Base-by-base conservation (phyloP, 2,888 invertebrate species). In the Melanophora roralis region DNA sequence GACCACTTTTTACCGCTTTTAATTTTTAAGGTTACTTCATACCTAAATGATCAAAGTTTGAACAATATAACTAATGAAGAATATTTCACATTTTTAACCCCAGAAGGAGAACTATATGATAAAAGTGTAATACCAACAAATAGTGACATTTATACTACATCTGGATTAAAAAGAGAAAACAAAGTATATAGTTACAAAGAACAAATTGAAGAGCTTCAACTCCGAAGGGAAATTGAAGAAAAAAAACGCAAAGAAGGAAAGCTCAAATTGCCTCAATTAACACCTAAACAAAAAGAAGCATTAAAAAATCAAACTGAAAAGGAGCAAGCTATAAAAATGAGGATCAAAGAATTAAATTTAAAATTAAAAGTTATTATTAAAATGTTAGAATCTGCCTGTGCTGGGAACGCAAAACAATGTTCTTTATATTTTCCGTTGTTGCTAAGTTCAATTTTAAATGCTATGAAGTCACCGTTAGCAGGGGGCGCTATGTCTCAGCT, bases 151-250 rank as follows among this genome's bases (percentile, higher is more conserved):
- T 90, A 89, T 79, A 84, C 85, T 16, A 88, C 87, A 11, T 83
- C 84, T 14, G 88, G 98, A 85, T 92, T 98, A 88, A 97, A 97
- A 89, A 92, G 98, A 14, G 99, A 99, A 89, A 98, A 97, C 89
- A 98, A 98, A 90, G 96, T 95, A 1, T 99, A 99, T 89, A 97
- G 97, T 81, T 98, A 97, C 89, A 97, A 97, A 87, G 99, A 99
- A 81, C 99, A 99, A 89, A 92, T 97, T 86, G 98, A 98, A 86
- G 99, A 99, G 89, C 89, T 97, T 83, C 97, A 98, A 87, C 91
- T 98, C 67, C 92, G 96, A n/a, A 93, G 97, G 78, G 98, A 98
- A 90, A 91, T 98, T 19, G 98, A 98, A 84, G 97, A 97, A 84
- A 97, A 97, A 89, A 93, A 94, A 67, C 93, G 93, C 32, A 93